These are phyloP conservation scores for Salvelinus fontinalis DNA, from an alignment of 2,113 vertebrate species.

Conservation along the genomic window DNA sequence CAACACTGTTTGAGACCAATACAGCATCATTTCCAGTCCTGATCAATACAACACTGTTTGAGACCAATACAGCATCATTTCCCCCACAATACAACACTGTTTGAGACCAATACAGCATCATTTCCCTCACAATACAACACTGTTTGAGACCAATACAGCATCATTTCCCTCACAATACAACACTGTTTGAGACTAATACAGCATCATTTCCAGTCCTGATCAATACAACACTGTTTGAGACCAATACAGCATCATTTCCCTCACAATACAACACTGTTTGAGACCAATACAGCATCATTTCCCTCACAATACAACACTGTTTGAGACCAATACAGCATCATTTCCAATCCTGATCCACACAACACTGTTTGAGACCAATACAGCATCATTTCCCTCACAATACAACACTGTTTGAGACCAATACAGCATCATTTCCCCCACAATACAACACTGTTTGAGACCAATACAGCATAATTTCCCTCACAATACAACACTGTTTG, in stretches of 20 bases:
- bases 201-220: no score
- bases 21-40: not conserved
- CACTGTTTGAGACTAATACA: no score
- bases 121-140: not conserved
- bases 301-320: not conserved
- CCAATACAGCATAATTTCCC: no score
- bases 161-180: not conserved
- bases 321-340: no score
- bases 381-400: not conserved
- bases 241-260: no score
- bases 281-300: no score
- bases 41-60: not conserved
- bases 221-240: not conserved
- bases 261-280: not conserved
- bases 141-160: no score
- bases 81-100: not conserved
- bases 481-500: not conserved
- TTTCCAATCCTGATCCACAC: not conserved
- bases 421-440: no score
- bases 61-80: no score
- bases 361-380: not conserved
- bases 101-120: no score
- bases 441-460: not conserved
- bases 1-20: not conserved
- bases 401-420: not conserved